These are phyloP conservation scores for Brachionus calyciflorus DNA, from an alignment of 1,140 invertebrate species.

Conservation along the genomic window DNA sequence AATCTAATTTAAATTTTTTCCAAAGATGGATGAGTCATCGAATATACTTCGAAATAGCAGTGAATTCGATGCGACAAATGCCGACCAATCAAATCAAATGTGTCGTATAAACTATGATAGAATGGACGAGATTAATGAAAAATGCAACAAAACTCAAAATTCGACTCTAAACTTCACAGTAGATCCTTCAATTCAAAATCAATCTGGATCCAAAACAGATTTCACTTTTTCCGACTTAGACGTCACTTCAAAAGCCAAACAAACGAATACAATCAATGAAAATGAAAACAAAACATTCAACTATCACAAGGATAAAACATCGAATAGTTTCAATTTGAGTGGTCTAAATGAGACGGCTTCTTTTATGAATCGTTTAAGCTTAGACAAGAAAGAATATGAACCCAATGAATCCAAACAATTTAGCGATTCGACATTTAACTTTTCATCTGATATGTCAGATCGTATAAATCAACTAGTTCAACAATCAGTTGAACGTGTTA, in stretches of 20 bases:
- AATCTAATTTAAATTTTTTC: background rate
- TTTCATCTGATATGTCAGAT: background rate
- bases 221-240: background rate
- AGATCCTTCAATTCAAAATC: background rate
- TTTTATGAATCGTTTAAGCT: background rate
- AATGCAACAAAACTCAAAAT: background rate
- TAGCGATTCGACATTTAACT: background rate
- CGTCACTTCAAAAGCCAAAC: background rate
- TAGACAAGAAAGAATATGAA: no score
- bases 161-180: background rate
- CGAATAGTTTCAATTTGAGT: background rate
- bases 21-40: conserved; percentile 13
- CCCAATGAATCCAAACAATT: background rate
- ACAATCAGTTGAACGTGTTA: conserved; percentile 25
- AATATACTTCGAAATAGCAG: conserved; percentile 5
- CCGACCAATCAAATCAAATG: background rate
- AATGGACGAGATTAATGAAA: conserved; percentile 1
- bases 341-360: background rate
- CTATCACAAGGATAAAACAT: background rate
- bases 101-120: background rate
- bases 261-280: background rate
- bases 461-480: conserved; percentile 2
- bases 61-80: background rate
- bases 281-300: background rate
- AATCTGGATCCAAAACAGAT: background rate